Conservation (phyloP, 2,888 invertebrate genomes). For the Drosophila recens region DNA sequence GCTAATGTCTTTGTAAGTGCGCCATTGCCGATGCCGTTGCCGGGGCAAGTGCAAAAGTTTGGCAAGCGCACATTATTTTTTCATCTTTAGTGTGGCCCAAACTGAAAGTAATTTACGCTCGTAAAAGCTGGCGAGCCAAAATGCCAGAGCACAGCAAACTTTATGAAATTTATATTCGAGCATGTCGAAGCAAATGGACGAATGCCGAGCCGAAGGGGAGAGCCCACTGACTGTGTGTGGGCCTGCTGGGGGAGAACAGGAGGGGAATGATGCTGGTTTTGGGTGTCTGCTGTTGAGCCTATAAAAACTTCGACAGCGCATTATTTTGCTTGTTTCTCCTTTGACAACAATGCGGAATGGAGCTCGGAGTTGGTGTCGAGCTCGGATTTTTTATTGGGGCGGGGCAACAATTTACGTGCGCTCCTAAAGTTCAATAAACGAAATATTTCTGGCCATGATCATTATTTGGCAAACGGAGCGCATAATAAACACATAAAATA, state of each 20-base stretch:
- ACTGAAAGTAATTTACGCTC: slow-evolving; percentile 83
- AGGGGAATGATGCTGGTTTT: slow-evolving; percentile 3
- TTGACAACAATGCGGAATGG: slow-evolving; percentile 76
- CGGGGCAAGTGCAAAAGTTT: slow-evolving; percentile 79
- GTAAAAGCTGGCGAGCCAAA: slow-evolving; percentile 75
- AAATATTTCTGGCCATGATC: slow-evolving; percentile 83
- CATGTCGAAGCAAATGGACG: slow-evolving; percentile 44
- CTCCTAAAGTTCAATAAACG: slow-evolving; percentile 83
- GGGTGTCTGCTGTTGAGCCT: slow-evolving; percentile 76
- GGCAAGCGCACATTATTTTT: slow-evolving; percentile 81
- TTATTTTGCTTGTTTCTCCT: slow-evolving; percentile 80
- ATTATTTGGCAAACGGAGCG: slow-evolving; percentile 84
- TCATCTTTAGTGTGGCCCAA: slow-evolving; percentile 82
- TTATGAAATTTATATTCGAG: slow-evolving; percentile 81
- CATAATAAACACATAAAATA: slow-evolving; percentile 83
- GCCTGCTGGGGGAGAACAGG: neutral
- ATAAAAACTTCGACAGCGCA: slow-evolving; percentile 80
- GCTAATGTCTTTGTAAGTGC: slow-evolving; percentile 81
- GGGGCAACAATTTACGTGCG: slow-evolving; percentile 74
- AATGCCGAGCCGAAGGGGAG: slow-evolving; percentile 4
- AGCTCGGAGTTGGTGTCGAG: slow-evolving; percentile 33
- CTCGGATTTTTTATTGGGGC: slow-evolving; percentile 20
- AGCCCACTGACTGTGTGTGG: neutral
- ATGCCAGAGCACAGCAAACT: slow-evolving; percentile 68
- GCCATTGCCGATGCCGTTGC: slow-evolving; percentile 43